Percentiles rank a stretch among this genome's conserved stretches.
Evolutionary conservation across 2,797 vertebrate genomes (phyloP).

Genomic region (Margarornis squamiger): DNA sequence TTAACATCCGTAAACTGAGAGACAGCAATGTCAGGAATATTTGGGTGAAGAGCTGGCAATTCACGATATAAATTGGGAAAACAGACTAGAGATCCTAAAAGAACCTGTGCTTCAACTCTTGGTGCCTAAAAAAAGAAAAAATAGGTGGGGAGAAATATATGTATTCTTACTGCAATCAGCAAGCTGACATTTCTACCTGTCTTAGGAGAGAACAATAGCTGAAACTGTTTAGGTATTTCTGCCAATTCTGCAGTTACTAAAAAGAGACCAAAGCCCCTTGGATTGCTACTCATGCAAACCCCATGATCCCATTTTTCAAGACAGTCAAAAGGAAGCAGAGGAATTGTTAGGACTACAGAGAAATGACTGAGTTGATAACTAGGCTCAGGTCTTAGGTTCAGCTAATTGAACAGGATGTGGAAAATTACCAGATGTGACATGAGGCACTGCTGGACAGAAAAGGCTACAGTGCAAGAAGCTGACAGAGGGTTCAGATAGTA

Average conservation of each 20-base stretch:
- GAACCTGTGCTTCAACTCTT: slow-evolving; percentile 95
- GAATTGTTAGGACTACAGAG: neutral
- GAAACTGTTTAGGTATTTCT: neutral
- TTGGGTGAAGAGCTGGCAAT: slow-evolving; percentile 92
- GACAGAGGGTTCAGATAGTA: neutral
- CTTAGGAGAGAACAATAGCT: neutral
- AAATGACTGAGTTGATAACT: neutral
- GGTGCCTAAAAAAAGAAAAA: slow-evolving; percentile 82
- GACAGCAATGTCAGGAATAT: slow-evolving; percentile 87
- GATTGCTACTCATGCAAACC: neutral
- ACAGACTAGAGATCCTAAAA: slow-evolving; percentile 95
- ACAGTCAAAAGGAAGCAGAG: neutral
- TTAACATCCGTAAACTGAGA: slow-evolving; percentile 96
- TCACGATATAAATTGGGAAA: slow-evolving; percentile 95
- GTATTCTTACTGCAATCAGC: neutral
- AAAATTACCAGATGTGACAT: neutral
- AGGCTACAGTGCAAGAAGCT: neutral
- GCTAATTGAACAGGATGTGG: neutral
- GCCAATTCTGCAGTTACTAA: neutral
- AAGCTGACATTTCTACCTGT: neutral
- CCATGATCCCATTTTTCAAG: neutral
- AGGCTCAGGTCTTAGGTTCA: neutral
- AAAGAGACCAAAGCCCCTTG: neutral
- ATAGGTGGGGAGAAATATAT: neutral
- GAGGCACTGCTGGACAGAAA: neutral